Evolutionary conservation across 2,113 vertebrate genomes (phyloP).

Genomic region (Coracopsis vasa): DNA sequence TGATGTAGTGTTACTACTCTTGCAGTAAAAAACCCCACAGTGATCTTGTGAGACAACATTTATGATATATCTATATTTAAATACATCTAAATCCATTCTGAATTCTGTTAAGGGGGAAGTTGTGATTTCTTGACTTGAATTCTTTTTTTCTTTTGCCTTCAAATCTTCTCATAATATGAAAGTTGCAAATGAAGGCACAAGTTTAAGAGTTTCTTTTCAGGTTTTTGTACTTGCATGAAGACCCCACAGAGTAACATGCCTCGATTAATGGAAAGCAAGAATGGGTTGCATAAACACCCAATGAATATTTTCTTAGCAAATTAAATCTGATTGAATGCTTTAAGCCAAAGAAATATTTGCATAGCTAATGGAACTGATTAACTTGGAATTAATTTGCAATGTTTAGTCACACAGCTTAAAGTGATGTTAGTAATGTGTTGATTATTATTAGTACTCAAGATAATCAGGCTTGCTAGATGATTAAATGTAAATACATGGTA

Average conservation of each 20-base stretch:
- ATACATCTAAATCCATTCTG: not conserved
- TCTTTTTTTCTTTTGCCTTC: not conserved
- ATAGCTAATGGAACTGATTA: slow-evolving; percentile 68
- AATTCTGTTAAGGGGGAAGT: not conserved
- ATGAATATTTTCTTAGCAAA: slow-evolving; percentile 40
- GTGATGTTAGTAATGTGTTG: slow-evolving; percentile 65
- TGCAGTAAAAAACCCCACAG: not conserved
- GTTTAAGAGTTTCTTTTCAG: not conserved
- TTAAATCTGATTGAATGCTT: slow-evolving; percentile 67
- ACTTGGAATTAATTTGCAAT: slow-evolving; percentile 60
- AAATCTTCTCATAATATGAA: not conserved
- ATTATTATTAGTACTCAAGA: slow-evolving; percentile 66
- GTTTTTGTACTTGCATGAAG: not conserved
- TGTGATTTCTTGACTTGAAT: not conserved
- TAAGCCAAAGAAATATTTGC: slow-evolving; percentile 60
- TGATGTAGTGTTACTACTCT: not conserved
- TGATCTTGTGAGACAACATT: not conserved
- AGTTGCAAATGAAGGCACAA: not conserved
- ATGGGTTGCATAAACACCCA: not conserved
- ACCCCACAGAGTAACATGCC: not conserved
- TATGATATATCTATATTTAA: not conserved
- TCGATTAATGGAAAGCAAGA: slow-evolving; percentile 24
- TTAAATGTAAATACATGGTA: slow-evolving; percentile 67
- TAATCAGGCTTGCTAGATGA: slow-evolving; percentile 66
- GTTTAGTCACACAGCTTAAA: slow-evolving; percentile 56